Evolutionary conservation across 2,888 invertebrate species (phyloP), one percentile per base, ranked within the genome.

Genomic region (Euplexia lucipara): DNA sequence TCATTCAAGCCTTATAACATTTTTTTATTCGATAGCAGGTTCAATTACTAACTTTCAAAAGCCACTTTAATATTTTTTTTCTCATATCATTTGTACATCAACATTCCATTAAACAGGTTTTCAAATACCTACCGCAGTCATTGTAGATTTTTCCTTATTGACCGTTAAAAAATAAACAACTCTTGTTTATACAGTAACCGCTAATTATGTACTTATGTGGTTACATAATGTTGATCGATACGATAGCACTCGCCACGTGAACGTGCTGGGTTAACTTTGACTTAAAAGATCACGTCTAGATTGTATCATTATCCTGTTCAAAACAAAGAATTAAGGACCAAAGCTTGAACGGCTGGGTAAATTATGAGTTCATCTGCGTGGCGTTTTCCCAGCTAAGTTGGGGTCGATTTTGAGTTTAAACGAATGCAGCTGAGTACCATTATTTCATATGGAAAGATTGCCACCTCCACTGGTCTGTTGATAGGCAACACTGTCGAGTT

Each of bases 191-290:
- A 56, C 16, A 56, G 2, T 18, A 22, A 44, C 26, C 34, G 18
- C 3, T 22, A 14, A 20, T 18, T 53, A 59, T 12, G 1, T 37
- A 16, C 14, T 10, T 10, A 34, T 8, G 8, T 34, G 8, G 32
- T 42, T 22, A 30, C 18, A 47, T 12, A 20, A 12, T n/a, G 8
- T 0, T 20, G 16, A 26, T 26, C 22, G 0, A 12, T 45, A 37
- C 20, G 44, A 22, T 65, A 30, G 37, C 9, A 9, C 12, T 20
- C 5, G 18, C 41, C 65, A 49, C 34, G 62, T 16, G 6, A 3
- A 14, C 12, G 4, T 1, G 14, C 14, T 8, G 10, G 7, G 18
- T 2, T 26, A 37, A 37, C 12, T 14, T 20, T 14, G 12, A 65
- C 3, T n/a, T 5, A 30, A 39, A 9, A 49, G 49, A 64, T 42